phyloP scores from a whole-genome alignment of 2,888 invertebrate genomes.

The Metallyticus violacea region DNA sequence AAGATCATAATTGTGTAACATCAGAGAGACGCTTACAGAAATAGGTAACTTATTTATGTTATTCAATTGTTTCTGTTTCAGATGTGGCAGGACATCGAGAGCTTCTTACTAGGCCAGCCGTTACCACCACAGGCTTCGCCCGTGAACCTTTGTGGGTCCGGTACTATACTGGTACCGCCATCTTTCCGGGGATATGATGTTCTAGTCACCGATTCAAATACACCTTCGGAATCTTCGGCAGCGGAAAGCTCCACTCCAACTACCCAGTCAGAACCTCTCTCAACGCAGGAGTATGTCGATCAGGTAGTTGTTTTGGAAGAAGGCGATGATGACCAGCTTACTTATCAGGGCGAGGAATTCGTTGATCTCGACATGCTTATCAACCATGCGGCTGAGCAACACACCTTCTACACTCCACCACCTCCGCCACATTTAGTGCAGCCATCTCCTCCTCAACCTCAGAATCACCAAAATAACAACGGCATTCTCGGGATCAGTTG shows the following conservation, averaged over 20 bases:
- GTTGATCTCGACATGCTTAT: slow-evolving; percentile 46
- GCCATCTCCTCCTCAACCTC: slow-evolving; percentile 28
- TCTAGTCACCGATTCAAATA: slow-evolving; percentile 9
- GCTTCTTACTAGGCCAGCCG: slow-evolving; percentile 46
- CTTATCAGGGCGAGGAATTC: slow-evolving; percentile 42
- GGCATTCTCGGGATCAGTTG: slow-evolving; percentile 23
- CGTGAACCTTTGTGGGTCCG: slow-evolving; percentile 38
- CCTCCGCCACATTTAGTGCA: slow-evolving; percentile 12
- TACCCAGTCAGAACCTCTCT: background rate
- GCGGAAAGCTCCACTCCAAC: background rate
- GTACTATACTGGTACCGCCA: slow-evolving; percentile 31
- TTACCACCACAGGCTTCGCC: slow-evolving; percentile 40
- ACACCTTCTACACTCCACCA: slow-evolving; percentile 38
- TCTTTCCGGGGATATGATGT: background rate
- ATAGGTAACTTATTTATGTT: background rate
- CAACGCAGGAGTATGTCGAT: slow-evolving; percentile 3
- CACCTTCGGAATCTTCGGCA: background rate
- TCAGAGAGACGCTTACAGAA: too few relatives aligned
- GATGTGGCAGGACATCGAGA: slow-evolving; percentile 52
- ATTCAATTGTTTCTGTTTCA: slow-evolving; percentile 37
- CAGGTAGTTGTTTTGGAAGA: slow-evolving; percentile 25
- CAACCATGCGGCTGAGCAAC: slow-evolving; percentile 45
- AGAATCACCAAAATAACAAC: slow-evolving; percentile 29
- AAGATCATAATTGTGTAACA: too few relatives aligned
- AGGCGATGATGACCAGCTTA: slow-evolving; percentile 31